Percentiles rank a stretch among this genome's conserved stretches.
Evolutionary conservation across 2,888 invertebrate genomes (phyloP).

Genomic region (Diarsia rubi): DNA sequence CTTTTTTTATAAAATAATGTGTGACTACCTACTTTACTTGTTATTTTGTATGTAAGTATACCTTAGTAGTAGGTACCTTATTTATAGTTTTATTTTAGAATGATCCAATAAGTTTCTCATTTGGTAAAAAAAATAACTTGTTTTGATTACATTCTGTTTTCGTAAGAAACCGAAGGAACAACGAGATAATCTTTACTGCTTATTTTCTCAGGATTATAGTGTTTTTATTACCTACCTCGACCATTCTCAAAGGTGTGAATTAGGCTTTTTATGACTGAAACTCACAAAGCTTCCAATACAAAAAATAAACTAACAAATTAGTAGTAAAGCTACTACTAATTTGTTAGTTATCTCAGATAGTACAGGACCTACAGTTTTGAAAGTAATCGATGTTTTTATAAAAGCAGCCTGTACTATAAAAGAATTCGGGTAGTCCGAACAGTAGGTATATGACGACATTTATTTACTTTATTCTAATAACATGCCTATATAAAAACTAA

Average conservation of each 20-base stretch:
- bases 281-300: background rate
- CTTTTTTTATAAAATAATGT: background rate
- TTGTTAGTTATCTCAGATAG: background rate
- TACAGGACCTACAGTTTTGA: background rate
- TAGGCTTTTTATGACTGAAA: slow-evolving; percentile 10
- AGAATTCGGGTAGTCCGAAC: background rate
- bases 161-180: background rate
- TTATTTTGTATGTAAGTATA: no score
- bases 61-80: background rate
- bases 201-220: background rate
- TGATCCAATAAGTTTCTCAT: background rate
- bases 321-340: no score
- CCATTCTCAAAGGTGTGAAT: slow-evolving; percentile 5
- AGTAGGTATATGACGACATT: no score
- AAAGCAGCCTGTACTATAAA: background rate
- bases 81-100: background rate
- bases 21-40: background rate
- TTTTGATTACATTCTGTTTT: background rate
- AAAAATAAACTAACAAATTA: background rate
- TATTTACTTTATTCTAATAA: background rate
- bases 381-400: background rate
- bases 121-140: background rate
- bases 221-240: background rate
- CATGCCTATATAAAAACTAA: slow-evolving; percentile 9
- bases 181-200: background rate